Conservation (phyloP, 2,888 invertebrate genomes). For the Apamea sordens region DNA sequence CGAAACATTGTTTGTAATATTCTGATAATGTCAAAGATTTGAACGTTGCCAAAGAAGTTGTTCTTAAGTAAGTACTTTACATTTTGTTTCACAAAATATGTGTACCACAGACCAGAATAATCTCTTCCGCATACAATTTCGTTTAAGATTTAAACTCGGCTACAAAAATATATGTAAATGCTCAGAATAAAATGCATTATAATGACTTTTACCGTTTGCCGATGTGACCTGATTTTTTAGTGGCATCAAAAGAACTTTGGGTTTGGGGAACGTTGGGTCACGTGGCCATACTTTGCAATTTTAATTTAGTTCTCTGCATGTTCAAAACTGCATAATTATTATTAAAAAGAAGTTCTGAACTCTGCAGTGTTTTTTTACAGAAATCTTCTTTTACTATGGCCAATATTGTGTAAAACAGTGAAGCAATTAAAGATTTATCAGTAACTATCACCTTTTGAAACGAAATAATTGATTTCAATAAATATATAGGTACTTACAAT, state of each 20-base stretch:
- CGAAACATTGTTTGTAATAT: slow-evolving; percentile 27
- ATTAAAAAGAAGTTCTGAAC: neutral
- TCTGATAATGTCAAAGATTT: slow-evolving; percentile 45
- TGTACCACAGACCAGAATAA: neutral
- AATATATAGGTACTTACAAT: no score
- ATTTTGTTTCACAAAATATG: slow-evolving; percentile 3
- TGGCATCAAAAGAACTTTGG: slow-evolving; percentile 33
- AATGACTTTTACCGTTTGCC: slow-evolving; percentile 48
- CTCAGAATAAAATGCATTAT: slow-evolving; percentile 49
- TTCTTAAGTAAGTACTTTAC: neutral
- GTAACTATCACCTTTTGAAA: no score
- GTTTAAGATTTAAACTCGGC: slow-evolving; percentile 22
- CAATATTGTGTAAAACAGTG: no score
- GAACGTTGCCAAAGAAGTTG: slow-evolving; percentile 44
- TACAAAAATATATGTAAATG: slow-evolving; percentile 51
- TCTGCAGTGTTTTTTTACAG: neutral
- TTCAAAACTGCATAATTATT: neutral
- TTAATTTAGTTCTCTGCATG: slow-evolving; percentile 12
- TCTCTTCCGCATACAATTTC: slow-evolving; percentile 6
- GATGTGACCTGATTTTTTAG: slow-evolving; percentile 55
- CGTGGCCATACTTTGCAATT: slow-evolving; percentile 17
- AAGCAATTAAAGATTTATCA: no score
- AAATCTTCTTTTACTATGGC: neutral
- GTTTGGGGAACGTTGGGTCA: slow-evolving; percentile 21
- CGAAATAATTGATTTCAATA: no score